A percentile compares a stretch with the other conserved stretches of the same genome.
Evolutionary conservation across 2,888 invertebrate genomes (phyloP).

Genomic region (Hydrotaea diabolus): DNA sequence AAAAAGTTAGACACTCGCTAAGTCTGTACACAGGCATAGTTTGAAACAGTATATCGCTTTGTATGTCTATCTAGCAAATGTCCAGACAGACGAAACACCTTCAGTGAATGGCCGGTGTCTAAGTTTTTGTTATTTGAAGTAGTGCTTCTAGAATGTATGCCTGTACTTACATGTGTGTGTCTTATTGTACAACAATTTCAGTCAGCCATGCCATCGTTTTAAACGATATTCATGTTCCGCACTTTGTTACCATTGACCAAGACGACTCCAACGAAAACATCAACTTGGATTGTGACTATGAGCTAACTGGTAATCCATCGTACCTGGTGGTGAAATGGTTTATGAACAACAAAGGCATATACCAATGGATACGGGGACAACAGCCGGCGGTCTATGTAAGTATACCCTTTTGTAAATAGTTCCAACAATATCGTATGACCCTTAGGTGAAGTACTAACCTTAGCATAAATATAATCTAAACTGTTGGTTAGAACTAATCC

Average conservation of each 20-base stretch:
- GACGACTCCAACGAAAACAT: slow-evolving; percentile 49
- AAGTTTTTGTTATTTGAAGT: too few species aligned
- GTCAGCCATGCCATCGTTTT: slow-evolving; percentile 46
- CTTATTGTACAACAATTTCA: slow-evolving; percentile 32
- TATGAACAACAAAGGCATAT: slow-evolving; percentile 86
- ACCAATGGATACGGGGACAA: slow-evolving; percentile 89
- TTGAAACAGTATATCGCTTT: too few species aligned
- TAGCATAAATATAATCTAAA: too few species aligned
- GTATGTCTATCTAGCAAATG: too few species aligned
- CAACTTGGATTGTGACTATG: slow-evolving; percentile 87
- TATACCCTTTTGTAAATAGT: not conserved
- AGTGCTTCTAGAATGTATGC: not conserved
- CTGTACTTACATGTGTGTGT: not conserved
- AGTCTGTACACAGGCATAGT: too few species aligned
- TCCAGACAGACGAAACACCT: too few species aligned
- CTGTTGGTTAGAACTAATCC: too few species aligned
- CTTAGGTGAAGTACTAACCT: too few species aligned
- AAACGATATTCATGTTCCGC: slow-evolving; percentile 59
- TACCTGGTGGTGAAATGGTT: slow-evolving; percentile 90
- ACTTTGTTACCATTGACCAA: slow-evolving; percentile 62
- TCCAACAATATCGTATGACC: too few species aligned
- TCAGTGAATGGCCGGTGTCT: too few species aligned
- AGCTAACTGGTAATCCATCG: slow-evolving; percentile 83
- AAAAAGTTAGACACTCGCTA: too few species aligned
- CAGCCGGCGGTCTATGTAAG: slow-evolving; percentile 83